Base-by-base conservation (phyloP, 1,140 invertebrate genomes). In the Pseudachorutes palmiensis region DNA sequence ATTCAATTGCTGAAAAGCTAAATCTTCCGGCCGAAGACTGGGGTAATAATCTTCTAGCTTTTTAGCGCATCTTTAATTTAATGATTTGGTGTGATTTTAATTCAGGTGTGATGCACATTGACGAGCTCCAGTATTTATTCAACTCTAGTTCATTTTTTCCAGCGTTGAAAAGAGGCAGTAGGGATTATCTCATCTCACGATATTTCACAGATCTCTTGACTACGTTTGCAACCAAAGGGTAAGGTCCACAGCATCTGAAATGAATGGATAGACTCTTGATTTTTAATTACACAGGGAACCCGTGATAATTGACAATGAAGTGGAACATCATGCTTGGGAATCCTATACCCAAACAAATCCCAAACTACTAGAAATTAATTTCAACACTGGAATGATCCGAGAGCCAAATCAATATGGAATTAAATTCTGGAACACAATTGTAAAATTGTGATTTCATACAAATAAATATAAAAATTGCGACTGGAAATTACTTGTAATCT, bases 121-220 rank as follows among this genome's bases (percentile, higher is more conserved):
- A 63, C 28, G 61, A 63, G n/a, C 24, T 63, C 5, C 61, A 63
- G 61, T 63, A 63, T 45, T 22, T 63, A 22, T 63, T 63, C 61
- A 63, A 63, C 33, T 9, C 14, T 3, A 63, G 5, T 12, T 3
- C 12, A 36, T 63, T 41, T 12, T 63, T 45, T 29, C 14, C 36
- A 12, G 5, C 61, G n/a, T 12, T 63, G 2, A 24, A 41, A 26
- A 63, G 16, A 24, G 14, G 5, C 22, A 36, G 45, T 28, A 41
- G 26, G 28, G 61, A 48, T 9, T 63, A 45, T 48, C 2, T 41
- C 30, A 14, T 63, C 24, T 36, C 61, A 31, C 22, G 31, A 45
- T 26, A 63, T n/a, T 22, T 63, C 12, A 63, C 31, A 24, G 41
- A 63, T 31, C 61, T 63, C 3, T 41, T 12, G 36, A 28, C 26